phyloP scores from a whole-genome alignment of 1,140 invertebrate genomes.

The Tetraneura akinire region DNA sequence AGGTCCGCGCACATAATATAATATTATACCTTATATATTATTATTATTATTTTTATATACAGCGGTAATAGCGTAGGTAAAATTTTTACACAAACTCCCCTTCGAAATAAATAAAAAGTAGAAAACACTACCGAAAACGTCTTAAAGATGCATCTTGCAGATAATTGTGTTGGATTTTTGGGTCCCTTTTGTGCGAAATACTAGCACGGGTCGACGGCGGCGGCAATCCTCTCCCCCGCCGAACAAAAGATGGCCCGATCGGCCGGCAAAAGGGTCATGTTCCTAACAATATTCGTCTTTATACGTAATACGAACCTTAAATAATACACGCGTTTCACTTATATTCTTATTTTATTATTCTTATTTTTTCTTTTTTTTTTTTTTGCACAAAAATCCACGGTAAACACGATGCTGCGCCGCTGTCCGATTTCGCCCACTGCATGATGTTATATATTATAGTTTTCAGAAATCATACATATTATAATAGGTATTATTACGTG shows the following conservation, averaged over 20 bases:
- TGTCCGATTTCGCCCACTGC: neutral
- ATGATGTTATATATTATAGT: too few species aligned
- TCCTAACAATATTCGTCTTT: slow-evolving; percentile 27
- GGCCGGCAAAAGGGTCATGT: slow-evolving; percentile 50
- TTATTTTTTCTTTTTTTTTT: neutral
- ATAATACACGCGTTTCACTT: slow-evolving; percentile 42
- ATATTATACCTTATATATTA: too few species aligned
- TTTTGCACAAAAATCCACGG: slow-evolving; percentile 23
- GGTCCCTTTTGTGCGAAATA: slow-evolving; percentile 48
- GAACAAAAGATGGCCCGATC: slow-evolving; percentile 41
- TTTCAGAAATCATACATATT: too few species aligned
- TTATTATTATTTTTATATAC: too few species aligned
- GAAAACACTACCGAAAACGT: slow-evolving; percentile 17
- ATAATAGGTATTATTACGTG: too few species aligned
- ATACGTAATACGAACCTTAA: slow-evolving; percentile 50
- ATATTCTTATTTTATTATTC: slow-evolving; percentile 13
- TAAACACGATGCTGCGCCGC: neutral
- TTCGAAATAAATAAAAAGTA: slow-evolving; percentile 42
- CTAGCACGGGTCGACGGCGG: slow-evolving; percentile 1
- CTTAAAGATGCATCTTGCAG: slow-evolving; percentile 43
- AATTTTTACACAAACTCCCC: slow-evolving; percentile 34
- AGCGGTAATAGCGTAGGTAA: neutral
- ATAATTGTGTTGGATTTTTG: slow-evolving; percentile 48
- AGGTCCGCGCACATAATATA: neutral
- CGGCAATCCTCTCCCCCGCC: slow-evolving; percentile 15